phyloP scores from a whole-genome alignment of 2,888 invertebrate species.

The Macrosoma leucophasiata region DNA sequence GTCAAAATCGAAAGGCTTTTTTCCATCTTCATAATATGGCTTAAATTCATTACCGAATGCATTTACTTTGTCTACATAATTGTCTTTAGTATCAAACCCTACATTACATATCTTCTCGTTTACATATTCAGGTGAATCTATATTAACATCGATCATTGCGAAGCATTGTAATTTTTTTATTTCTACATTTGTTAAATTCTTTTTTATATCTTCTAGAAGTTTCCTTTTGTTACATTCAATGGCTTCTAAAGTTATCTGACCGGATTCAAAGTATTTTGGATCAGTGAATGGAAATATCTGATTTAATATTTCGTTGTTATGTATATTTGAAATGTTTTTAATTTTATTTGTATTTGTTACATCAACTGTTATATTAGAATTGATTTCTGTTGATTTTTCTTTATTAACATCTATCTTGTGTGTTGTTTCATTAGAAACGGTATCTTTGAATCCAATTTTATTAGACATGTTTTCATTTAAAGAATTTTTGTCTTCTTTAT shows the following conservation, averaged over 20 bases:
- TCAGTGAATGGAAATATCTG: slow-evolving; percentile 52
- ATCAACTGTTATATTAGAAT: too few species aligned
- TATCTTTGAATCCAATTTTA: not conserved
- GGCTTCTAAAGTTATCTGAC: slow-evolving; percentile 47
- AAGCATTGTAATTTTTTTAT: slow-evolving; percentile 55
- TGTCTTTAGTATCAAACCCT: slow-evolving; percentile 51
- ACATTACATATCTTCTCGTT: slow-evolving; percentile 54
- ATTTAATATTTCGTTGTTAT: slow-evolving; percentile 20
- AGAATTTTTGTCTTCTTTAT: not conserved
- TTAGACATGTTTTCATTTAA: not conserved
- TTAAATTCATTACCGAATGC: slow-evolving; percentile 32
- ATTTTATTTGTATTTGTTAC: slow-evolving; percentile 12
- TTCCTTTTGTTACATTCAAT: slow-evolving; percentile 58
- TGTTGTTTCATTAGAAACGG: not conserved
- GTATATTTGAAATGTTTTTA: slow-evolving; percentile 17
- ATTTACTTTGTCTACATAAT: slow-evolving; percentile 41
- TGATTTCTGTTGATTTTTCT: not conserved
- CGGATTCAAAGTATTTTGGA: slow-evolving; percentile 33
- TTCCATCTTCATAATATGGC: slow-evolving; percentile 50
- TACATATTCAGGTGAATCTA: slow-evolving; percentile 47
- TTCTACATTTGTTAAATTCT: slow-evolving; percentile 35
- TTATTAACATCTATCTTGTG: not conserved
- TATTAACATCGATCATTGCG: slow-evolving; percentile 64
- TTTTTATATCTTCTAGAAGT: slow-evolving; percentile 42
- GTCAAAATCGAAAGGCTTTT: slow-evolving; percentile 85